Evolutionary conservation across 2,113 vertebrate species (phyloP), one percentile per base, ranked within the genome.

Genomic region (Nestor notabilis): DNA sequence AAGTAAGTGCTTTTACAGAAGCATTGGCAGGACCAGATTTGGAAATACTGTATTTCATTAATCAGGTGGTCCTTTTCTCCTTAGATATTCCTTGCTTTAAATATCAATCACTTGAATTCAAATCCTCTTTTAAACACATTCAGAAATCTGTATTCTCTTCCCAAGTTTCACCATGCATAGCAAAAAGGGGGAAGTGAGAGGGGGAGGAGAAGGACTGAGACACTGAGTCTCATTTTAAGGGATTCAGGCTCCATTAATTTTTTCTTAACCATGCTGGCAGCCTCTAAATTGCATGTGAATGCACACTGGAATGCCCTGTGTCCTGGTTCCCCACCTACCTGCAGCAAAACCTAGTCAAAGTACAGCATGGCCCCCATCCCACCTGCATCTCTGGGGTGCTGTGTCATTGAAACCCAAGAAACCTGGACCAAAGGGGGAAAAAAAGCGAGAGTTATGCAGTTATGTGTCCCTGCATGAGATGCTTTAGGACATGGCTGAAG

Each of bases 161-260:
- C 16, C 1, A 5, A 66, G 27, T 64, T 77, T 31, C 39, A 81
- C 14, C 87, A 68, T 5, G 24, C 29, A 60, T 5, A 70, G 33
- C 0, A 0, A 77, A 46, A 89, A 78, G 15, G 3, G 11, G n/a
- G 5, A 13, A 53, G 7, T 0, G 1, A 83, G 37, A 72, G 3
- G 12, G 5, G 11, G 28, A 90, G 13, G 11, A 86, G 25, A 52
- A 87, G 55, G 20, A 61, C 21, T 24, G 13, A 55, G 8, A 35
- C 49, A 55, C 13, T 15, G 31, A 89, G 70, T 50, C 25, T 65
- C 46, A 39, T 50, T 83, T 52, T 49, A 75, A 84, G 18, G 9
- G 21, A 43, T 66, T 89, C 35, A 37, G 35, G 25, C 24, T 79
- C 49, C 15, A 41, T 66, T 50, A 14, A 11, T 39, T 87, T 66